Evolutionary conservation across 2,113 vertebrate species (phyloP).

Genomic region (Podilymbus podiceps): DNA sequence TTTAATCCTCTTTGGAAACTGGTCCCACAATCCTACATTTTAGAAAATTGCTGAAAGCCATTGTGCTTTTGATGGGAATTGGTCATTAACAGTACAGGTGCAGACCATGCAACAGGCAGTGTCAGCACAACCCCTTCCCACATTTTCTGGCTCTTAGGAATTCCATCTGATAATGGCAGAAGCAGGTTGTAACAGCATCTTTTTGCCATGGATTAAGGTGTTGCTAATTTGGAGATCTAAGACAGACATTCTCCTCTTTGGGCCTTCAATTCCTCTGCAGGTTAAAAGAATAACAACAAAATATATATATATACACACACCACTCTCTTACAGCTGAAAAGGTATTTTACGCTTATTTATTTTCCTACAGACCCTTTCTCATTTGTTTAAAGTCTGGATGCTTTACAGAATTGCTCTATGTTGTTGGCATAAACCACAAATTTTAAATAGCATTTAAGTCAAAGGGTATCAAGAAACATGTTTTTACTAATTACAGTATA

Average conservation of each 20-base stretch:
- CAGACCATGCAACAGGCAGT: background rate
- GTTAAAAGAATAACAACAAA: background rate
- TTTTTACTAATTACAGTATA: background rate
- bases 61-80: background rate
- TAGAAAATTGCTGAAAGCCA: slow-evolving; percentile 29
- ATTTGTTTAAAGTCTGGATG: background rate
- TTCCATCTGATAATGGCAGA: background rate
- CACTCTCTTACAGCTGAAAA: background rate
- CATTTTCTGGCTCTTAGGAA: slow-evolving; percentile 3
- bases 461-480: background rate
- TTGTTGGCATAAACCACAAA: background rate
- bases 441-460: background rate
- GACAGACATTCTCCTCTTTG: background rate
- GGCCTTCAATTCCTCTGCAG: background rate
- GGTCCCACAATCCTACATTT: background rate
- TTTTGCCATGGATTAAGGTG: background rate
- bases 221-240: background rate
- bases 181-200: slow-evolving; percentile 27
- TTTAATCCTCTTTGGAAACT: slow-evolving; percentile 45
- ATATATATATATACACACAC: background rate
- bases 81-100: slow-evolving; percentile 26
- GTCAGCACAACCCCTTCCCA: background rate
- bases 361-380: background rate
- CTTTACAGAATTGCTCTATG: background rate
- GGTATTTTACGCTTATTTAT: background rate